phyloP scores from a whole-genome alignment of 1,140 invertebrate genomes.

The Philopotamus ludificatus region DNA sequence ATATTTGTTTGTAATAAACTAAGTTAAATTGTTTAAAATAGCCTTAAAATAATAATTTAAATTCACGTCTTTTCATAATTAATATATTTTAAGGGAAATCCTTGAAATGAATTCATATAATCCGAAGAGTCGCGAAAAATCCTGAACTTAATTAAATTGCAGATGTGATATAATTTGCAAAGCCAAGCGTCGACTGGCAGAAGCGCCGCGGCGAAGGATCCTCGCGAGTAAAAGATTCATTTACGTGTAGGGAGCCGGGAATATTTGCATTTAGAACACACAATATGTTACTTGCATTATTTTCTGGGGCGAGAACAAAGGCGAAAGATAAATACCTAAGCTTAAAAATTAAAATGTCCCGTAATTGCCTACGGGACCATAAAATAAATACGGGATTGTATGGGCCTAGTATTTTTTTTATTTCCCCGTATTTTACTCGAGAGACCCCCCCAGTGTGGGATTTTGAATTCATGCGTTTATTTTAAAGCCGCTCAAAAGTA shows the following conservation, averaged over 20 bases:
- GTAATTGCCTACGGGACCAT: neutral
- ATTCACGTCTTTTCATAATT: no score
- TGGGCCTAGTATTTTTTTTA: neutral
- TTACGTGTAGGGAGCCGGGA: neutral
- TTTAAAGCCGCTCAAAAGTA: neutral
- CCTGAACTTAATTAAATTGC: no score
- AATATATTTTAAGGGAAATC: no score
- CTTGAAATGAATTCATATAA: no score
- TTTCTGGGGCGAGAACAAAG: slow-evolving; percentile 16
- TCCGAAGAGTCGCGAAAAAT: no score
- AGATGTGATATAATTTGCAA: no score
- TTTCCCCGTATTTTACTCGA: neutral
- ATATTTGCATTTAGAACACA: slow-evolving; percentile 21
- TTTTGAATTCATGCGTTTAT: slow-evolving; percentile 1
- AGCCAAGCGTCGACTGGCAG: no score
- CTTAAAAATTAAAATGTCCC: slow-evolving; percentile 13
- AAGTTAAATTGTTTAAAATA: no score
- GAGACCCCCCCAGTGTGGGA: neutral
- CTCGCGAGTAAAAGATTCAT: neutral
- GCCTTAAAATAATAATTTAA: no score
- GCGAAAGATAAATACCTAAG: slow-evolving; percentile 9
- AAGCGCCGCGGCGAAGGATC: no score
- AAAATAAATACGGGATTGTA: slow-evolving; percentile 15
- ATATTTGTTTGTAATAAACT: no score
- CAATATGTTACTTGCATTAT: slow-evolving; percentile 20